Conservation (phyloP, 2,113 vertebrate genomes). For the Gnathonemus longibarbis region DNA sequence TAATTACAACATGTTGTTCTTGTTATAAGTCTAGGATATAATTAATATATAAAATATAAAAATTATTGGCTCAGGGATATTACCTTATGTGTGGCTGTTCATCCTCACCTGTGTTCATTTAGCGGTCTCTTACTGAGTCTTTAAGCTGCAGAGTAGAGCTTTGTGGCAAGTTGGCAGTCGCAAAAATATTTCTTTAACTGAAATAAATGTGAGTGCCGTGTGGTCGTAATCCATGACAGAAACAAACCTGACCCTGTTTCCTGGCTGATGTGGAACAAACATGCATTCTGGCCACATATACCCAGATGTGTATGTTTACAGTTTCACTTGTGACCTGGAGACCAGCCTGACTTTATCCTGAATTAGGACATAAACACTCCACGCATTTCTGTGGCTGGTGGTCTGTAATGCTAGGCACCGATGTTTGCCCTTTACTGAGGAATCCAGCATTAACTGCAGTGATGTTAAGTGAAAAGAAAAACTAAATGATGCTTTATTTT, state of each 20-base stretch:
- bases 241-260: background rate
- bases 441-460: background rate
- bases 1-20: background rate
- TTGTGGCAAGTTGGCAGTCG: background rate
- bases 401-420: background rate
- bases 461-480: background rate
- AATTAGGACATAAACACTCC: background rate
- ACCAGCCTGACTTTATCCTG: too few relatives aligned
- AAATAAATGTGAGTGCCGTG: background rate
- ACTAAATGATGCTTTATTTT: background rate
- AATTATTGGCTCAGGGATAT: background rate
- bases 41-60: background rate
- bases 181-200: background rate
- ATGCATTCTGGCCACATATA: background rate
- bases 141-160: background rate
- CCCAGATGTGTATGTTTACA: background rate
- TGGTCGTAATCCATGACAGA: background rate
- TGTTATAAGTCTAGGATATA: background rate
- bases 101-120: background rate
- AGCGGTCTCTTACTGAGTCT: background rate
- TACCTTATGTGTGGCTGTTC: background rate
- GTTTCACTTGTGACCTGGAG: background rate
- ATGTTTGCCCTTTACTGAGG: background rate
- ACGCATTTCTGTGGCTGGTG: background rate
- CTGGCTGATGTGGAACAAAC: background rate